phyloP scores from a whole-genome alignment of 2,888 invertebrate species.

The Torymus texanus region DNA sequence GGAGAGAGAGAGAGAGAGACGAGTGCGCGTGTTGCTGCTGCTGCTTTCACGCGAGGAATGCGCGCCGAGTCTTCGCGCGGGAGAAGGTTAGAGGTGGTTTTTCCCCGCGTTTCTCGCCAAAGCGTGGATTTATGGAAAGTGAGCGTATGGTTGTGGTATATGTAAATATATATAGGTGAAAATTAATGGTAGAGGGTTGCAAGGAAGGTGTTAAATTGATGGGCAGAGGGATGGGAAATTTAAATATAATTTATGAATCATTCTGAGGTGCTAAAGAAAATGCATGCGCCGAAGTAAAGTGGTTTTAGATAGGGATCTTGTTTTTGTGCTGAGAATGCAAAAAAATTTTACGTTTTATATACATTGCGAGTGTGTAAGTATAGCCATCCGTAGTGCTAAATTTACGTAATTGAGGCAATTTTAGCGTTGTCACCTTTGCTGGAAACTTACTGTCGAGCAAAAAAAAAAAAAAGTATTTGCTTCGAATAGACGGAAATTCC shows the following conservation, averaged over 20 bases:
- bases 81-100: neutral
- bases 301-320: neutral
- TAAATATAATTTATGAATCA: too few species aligned
- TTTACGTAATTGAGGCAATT: constrained; percentile 28
- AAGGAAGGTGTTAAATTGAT: too few species aligned
- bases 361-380: neutral
- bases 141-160: neutral
- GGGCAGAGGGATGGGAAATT: too few species aligned
- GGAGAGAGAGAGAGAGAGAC: neutral
- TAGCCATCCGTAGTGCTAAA: neutral
- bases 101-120: neutral
- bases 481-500: constrained; percentile 8
- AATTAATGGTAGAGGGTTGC: too few species aligned
- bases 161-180: too few species aligned
- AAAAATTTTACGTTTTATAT: constrained; percentile 9
- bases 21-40: constrained; percentile 52
- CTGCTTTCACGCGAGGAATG: constrained; percentile 70
- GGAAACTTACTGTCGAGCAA: constrained; percentile 13
- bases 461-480: neutral
- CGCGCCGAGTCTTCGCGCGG: constrained; percentile 20
- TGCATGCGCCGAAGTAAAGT: too few species aligned
- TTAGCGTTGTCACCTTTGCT: constrained; percentile 18
- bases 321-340: neutral
- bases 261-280: too few species aligned
- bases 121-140: neutral